Percentiles rank a stretch among this genome's conserved stretches.
Conservation (phyloP, 2,113 vertebrate species). For the Pollachius pollachius region DNA sequence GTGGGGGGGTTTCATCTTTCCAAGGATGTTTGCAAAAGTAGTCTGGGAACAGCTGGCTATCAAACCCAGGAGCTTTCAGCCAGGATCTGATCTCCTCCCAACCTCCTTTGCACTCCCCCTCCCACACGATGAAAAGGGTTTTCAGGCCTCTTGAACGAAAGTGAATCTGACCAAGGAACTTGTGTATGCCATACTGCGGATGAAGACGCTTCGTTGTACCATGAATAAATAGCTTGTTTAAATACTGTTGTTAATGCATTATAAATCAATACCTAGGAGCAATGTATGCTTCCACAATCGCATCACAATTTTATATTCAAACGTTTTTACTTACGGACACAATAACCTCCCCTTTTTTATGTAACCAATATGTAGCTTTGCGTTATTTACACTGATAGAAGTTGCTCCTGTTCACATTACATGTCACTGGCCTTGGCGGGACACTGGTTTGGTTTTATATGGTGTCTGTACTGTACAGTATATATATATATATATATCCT, state of each 20-base stretch:
- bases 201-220: conserved; percentile 8
- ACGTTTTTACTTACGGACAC: conserved; percentile 23
- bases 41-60: no score
- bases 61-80: no score
- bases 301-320: conserved; percentile 24
- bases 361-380: neutral
- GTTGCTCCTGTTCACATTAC: neutral
- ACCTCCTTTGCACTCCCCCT: no score
- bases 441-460: conserved; percentile 11
- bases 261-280: conserved; percentile 23
- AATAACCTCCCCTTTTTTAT: conserved; percentile 19
- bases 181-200: neutral
- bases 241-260: conserved; percentile 19
- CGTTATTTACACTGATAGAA: neutral
- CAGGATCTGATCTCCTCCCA: no score
- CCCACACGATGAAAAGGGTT: no score
- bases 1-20: no score
- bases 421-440: neutral
- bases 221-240: no score
- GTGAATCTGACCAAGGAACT: no score
- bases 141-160: no score
- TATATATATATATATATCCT: no score
- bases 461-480: conserved; percentile 23
- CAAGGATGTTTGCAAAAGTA: no score
- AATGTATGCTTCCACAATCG: conserved; percentile 4